Base-by-base conservation (phyloP, 2,888 invertebrate species). In the Autographa pulchrina region DNA sequence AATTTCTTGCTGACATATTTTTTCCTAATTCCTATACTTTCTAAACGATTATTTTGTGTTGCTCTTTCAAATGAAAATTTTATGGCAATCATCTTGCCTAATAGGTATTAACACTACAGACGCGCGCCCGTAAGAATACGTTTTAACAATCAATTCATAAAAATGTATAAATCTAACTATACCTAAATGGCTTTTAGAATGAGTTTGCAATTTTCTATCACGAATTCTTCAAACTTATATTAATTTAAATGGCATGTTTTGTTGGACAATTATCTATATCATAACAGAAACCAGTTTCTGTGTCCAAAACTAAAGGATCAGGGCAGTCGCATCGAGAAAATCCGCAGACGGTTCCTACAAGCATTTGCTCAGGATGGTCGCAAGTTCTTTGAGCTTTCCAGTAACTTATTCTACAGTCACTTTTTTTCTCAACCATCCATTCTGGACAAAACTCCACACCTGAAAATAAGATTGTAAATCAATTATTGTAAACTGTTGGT, bases 251-350 rank as follows among this genome's bases (percentile, higher is more conserved):
- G 35, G 66, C 20, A 76, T 92, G 92, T 67, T 86, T 89, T 14
- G 88, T 88, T 0, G 93, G 93, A 52, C 93, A 93, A 74, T 92
- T 92, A 64, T 93, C 93, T 18, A 89, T 79, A 38, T 93, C 93
- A 74, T 92, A 93, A 71, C 93, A 93, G 73, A 87, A 89, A 5
- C 90, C 92, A 1, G 93, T 90, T 2, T 88, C 88, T 0, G 87
- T 87, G 56, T 93, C 93, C 13, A 93, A 62, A 14, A 92, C 90
- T 68, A 74, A 84, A 0, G 84, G 76, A 0, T 88, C 87, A 0
- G 93, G 93, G 73, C 93, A 93, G 75, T 93, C 93, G 66, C 93
- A 93, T 38, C 93, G 86, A 0, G 92, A 86, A 72, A 90, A 92
- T 13, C 92, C 92, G 72, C 93, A 93, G 4, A 90, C 82, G 3